Percentiles rank a stretch among this genome's conserved stretches.
Evolutionary conservation across 2,888 invertebrate species (phyloP).

Genomic region (Ferrisia virgata): DNA sequence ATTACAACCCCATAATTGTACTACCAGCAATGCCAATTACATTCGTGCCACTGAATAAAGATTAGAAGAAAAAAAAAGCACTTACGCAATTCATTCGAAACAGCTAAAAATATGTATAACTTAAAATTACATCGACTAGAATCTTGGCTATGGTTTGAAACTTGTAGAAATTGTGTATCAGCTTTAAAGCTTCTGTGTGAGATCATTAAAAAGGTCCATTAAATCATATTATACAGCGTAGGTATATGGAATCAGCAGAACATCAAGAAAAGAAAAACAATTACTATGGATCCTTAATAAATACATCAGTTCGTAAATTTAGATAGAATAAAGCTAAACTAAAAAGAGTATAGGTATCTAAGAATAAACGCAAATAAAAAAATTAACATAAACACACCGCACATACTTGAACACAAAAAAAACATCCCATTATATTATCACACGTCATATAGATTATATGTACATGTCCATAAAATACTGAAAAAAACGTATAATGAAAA

Average conservation of each 20-base stretch:
- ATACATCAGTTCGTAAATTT: conserved; percentile 18
- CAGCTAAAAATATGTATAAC: conserved; percentile 16
- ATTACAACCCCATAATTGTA: neutral
- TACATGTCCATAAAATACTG: neutral
- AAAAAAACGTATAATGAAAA: neutral
- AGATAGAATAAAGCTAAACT: conserved; percentile 19
- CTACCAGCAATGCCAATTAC: neutral
- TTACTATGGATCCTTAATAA: neutral
- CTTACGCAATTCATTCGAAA: neutral
- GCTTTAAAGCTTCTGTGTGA: neutral
- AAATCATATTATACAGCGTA: no score
- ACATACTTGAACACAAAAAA: conserved; percentile 22
- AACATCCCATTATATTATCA: neutral
- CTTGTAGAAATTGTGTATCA: neutral
- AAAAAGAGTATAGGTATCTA: neutral
- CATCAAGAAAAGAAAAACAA: neutral
- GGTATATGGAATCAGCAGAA: neutral
- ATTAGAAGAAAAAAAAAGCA: neutral
- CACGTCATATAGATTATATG: neutral
- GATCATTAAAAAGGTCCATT: neutral
- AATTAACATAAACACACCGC: conserved; percentile 4
- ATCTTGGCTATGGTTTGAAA: neutral
- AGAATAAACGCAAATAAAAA: neutral
- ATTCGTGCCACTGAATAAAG: neutral
- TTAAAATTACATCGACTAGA: conserved; percentile 8